Percentiles rank a stretch among this genome's conserved stretches.
phyloP scores from a whole-genome alignment of 2,888 invertebrate genomes.

The Tipula unca region DNA sequence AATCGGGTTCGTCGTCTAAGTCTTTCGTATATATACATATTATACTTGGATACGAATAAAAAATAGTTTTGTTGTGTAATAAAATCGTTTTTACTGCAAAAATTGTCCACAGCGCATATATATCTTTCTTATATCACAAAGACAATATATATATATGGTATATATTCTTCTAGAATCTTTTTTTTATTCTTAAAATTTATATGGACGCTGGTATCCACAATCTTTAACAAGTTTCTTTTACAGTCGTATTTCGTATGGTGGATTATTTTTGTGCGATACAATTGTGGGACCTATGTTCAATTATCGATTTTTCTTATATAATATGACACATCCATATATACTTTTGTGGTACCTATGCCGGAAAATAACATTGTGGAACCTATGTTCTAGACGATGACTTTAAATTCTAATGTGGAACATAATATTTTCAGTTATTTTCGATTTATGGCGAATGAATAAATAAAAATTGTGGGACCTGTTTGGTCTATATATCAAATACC shows the following conservation, averaged over 20 bases:
- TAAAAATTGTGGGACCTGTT: neutral
- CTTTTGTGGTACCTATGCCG: no score
- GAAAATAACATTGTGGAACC: no score
- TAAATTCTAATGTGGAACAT: no score
- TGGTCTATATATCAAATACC: neutral
- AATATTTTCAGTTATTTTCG: no score
- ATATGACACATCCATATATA: no score
- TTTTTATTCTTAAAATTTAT: neutral
- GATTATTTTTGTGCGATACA: no score
- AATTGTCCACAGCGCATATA: neutral
- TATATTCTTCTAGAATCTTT: neutral
- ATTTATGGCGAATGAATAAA: neutral
- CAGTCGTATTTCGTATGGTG: neutral
- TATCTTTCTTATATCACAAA: neutral
- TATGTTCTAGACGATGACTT: no score
- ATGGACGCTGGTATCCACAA: neutral
- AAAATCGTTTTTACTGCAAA: neutral
- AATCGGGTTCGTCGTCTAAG: constrained; percentile 19
- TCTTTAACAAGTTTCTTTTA: neutral
- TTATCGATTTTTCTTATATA: no score
- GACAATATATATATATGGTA: neutral
- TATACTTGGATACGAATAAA: neutral
- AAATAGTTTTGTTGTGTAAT: neutral
- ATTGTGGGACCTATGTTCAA: no score
- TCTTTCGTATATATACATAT: neutral